A percentile compares a stretch with the other conserved stretches of the same genome.
Evolutionary conservation across 2,113 vertebrate genomes (phyloP).

Genomic region (Litocranius walleri): DNA sequence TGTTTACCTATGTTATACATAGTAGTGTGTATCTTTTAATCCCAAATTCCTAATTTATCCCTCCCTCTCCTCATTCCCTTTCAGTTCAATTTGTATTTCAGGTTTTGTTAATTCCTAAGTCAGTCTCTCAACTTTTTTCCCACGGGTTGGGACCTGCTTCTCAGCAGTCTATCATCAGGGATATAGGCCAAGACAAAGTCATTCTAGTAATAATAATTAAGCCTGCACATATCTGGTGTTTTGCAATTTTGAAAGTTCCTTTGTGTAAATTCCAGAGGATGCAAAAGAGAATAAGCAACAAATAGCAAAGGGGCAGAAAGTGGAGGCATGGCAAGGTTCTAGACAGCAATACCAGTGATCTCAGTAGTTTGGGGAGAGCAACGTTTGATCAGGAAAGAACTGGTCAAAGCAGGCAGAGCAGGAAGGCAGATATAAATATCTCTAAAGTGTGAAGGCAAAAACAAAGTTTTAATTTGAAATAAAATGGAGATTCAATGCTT

Average conservation of each 20-base stretch:
- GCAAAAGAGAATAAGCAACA: background rate
- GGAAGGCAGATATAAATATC: background rate
- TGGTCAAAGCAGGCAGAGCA: background rate
- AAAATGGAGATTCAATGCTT: background rate
- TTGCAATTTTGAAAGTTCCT: background rate
- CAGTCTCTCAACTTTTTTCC: background rate
- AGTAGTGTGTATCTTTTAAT: background rate
- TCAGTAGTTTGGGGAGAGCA: background rate
- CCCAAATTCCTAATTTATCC: background rate
- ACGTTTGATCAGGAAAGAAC: background rate
- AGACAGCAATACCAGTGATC: background rate
- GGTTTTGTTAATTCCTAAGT: background rate
- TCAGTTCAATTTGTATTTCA: background rate
- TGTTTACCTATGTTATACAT: background rate
- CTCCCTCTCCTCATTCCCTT: background rate
- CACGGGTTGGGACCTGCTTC: background rate
- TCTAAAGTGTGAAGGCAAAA: background rate
- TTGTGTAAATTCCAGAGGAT: background rate
- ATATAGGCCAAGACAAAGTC: background rate
- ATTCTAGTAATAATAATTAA: background rate
- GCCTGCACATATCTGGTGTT: background rate
- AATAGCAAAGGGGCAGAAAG: background rate
- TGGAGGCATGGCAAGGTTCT: fast-evolving
- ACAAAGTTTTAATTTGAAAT: background rate
- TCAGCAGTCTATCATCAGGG: background rate